Evolutionary conservation across 1,140 invertebrate genomes (phyloP).

Genomic region (Saccostrea echinata): DNA sequence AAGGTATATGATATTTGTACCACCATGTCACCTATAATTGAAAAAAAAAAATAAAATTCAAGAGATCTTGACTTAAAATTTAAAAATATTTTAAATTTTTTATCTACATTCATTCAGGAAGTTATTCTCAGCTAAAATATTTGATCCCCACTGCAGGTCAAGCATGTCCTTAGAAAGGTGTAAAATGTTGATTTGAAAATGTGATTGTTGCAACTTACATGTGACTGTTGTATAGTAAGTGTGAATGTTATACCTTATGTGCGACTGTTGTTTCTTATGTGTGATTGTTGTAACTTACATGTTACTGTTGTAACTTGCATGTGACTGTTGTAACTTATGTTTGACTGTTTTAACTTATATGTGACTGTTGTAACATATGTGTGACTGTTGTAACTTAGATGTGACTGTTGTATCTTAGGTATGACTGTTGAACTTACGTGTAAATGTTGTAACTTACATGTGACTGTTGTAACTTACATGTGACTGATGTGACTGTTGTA

Average conservation of each 20-base stretch:
- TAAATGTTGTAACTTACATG: no score
- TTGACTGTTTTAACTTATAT: neutral
- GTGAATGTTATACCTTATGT: no score
- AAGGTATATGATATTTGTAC: slow-evolving; percentile 51
- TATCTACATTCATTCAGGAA: no score
- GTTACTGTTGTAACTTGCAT: neutral
- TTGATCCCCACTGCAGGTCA: no score
- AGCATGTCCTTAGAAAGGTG: no score
- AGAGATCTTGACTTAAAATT: neutral
- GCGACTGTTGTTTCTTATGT: no score
- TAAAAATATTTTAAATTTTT: no score
- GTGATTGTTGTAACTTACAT: neutral
- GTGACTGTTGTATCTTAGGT: neutral
- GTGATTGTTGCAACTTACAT: no score
- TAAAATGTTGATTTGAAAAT: neutral
- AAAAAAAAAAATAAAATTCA: neutral
- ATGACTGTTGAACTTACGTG: no score
- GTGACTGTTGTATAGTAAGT: no score
- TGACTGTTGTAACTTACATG: neutral
- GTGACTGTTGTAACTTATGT: neutral
- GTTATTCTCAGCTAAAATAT: no score
- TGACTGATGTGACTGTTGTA: neutral
- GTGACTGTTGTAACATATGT: neutral
- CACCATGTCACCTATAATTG: slow-evolving; percentile 34
- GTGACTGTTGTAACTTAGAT: neutral